A percentile compares a stretch with the other conserved stretches of the same genome.
Conservation (phyloP, 2,888 invertebrate genomes). For the Uloborus plumipes region DNA sequence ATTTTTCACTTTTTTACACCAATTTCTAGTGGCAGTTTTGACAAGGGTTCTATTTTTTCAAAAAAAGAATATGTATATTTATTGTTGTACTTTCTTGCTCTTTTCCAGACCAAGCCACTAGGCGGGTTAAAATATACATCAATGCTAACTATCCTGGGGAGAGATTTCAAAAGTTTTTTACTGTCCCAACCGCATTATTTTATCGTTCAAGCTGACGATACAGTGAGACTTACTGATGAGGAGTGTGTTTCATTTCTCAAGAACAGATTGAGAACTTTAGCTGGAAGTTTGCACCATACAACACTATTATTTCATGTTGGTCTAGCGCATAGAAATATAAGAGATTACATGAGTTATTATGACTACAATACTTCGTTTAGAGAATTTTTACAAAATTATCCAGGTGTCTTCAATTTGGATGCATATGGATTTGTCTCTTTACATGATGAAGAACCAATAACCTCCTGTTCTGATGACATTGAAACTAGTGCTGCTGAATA, state of each 20-base stretch:
- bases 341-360: not conserved
- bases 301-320: not conserved
- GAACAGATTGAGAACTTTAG: not conserved
- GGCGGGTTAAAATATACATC: not conserved
- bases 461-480: too few relatives aligned
- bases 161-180: not conserved
- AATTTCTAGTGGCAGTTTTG: too few relatives aligned
- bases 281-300: not conserved
- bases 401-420: not conserved
- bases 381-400: not conserved
- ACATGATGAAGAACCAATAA: not conserved
- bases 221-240: not conserved
- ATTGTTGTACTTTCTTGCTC: not conserved
- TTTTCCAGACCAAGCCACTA: not conserved
- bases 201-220: not conserved
- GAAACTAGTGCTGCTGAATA: not conserved
- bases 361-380: not conserved
- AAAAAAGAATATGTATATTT: too few relatives aligned
- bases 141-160: not conserved
- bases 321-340: not conserved
- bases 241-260: not conserved
- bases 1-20: too few relatives aligned
- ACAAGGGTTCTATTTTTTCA: too few relatives aligned
- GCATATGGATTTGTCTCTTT: not conserved
- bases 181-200: not conserved